These are phyloP conservation scores for Cygnus buccinator DNA, from an alignment of 2,113 vertebrate genomes.

Conservation along the genomic window DNA sequence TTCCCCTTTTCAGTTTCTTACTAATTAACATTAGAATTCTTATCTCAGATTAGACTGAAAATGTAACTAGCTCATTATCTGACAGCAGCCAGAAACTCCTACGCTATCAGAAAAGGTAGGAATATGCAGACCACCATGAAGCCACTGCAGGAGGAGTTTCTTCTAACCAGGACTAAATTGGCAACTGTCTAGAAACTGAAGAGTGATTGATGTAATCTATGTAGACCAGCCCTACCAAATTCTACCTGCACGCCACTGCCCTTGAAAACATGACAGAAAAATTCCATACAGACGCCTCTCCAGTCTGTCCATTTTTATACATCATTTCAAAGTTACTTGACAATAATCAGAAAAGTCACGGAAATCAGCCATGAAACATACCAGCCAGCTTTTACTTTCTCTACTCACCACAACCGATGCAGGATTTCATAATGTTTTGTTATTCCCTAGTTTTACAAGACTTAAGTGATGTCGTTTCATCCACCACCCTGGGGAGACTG, in stretches of 20 bases:
- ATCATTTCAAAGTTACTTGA: background rate
- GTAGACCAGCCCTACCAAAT: background rate
- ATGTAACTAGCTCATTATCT: background rate
- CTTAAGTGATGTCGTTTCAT: background rate
- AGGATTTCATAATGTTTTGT: background rate
- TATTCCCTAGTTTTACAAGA: background rate
- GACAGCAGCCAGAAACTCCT: background rate
- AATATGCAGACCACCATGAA: background rate
- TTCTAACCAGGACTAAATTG: background rate
- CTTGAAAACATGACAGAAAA: background rate
- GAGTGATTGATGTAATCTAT: background rate
- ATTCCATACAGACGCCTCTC: background rate
- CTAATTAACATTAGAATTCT: background rate
- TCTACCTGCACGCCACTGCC: background rate
- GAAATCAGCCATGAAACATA: background rate
- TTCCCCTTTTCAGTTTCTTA: background rate
- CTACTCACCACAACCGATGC: background rate
- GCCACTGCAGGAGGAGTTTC: background rate
- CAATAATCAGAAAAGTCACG: background rate
- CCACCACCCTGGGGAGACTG: slow-evolving; percentile 5
- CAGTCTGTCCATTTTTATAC: background rate
- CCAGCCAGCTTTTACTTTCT: background rate
- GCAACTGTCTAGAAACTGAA: background rate
- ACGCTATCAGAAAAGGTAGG: background rate
- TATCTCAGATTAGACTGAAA: background rate